Percentiles rank a stretch among this genome's conserved stretches.
These are phyloP conservation scores for Agrotis segetum DNA, from an alignment of 2,888 invertebrate species.

Conservation along the genomic window DNA sequence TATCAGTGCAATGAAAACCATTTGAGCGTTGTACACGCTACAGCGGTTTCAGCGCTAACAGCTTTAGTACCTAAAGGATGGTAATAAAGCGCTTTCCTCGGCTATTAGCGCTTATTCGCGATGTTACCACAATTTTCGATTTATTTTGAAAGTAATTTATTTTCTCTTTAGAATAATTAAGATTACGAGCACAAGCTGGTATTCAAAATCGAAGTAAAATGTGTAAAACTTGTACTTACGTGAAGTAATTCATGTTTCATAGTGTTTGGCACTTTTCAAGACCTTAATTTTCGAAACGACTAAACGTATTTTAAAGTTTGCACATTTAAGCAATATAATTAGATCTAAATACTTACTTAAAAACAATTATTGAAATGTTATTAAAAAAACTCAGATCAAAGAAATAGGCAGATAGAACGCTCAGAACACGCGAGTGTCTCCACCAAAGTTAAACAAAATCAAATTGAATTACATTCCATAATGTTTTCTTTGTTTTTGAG, in stretches of 20 bases:
- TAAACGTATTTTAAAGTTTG: too few species aligned
- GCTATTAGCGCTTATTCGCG: slow-evolving; percentile 31
- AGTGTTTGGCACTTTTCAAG: too few species aligned
- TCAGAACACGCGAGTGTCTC: too few species aligned
- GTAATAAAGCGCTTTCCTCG: slow-evolving; percentile 43
- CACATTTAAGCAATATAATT: too few species aligned
- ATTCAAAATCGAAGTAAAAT: not conserved
- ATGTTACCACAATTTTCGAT: slow-evolving; percentile 16
- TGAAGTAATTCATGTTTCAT: not conserved
- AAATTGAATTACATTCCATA: too few species aligned
- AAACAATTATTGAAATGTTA: too few species aligned
- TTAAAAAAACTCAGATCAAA: too few species aligned
- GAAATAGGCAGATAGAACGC: too few species aligned
- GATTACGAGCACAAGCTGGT: not conserved
- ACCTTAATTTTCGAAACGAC: too few species aligned
- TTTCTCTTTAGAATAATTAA: not conserved
- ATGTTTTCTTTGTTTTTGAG: too few species aligned
- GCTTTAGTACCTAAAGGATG: slow-evolving; percentile 44
- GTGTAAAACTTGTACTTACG: not conserved
- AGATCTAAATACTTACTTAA: too few species aligned
- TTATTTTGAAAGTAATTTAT: slow-evolving; percentile 22
- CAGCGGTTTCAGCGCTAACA: slow-evolving; percentile 37
- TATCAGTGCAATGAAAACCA: slow-evolving; percentile 40
- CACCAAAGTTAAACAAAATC: too few species aligned
- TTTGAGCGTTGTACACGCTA: slow-evolving; percentile 42